Conservation (phyloP, 2,113 vertebrate species). For the Hyla sarda region DNA sequence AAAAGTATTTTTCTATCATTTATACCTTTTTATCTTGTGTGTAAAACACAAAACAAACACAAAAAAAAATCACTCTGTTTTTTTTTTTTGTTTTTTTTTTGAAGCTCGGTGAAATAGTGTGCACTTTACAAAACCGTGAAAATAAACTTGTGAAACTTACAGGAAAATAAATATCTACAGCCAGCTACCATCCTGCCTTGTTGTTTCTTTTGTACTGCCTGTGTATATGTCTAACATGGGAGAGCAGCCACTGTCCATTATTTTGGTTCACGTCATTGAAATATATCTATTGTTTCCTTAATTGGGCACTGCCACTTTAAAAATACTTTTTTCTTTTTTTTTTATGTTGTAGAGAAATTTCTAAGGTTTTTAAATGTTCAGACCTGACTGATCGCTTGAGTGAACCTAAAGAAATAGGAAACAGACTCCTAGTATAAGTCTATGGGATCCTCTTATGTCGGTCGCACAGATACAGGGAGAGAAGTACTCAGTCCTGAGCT, state of each 20-base stretch:
- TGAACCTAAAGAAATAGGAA: too few species aligned
- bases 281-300: too few species aligned
- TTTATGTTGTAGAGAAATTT: too few species aligned
- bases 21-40: conserved; percentile 51
- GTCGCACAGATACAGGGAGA: too few species aligned
- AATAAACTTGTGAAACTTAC: conserved; percentile 53
- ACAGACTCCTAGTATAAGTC: too few species aligned
- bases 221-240: not conserved
- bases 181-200: not conserved
- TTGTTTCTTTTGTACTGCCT: not conserved
- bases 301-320: too few species aligned
- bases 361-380: too few species aligned
- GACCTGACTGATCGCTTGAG: too few species aligned
- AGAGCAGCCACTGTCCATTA: not conserved
- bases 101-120: conserved; percentile 53
- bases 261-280: too few species aligned
- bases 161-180: conserved; percentile 55
- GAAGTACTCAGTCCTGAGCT: too few species aligned
- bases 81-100: conserved; percentile 37
- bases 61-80: conserved; percentile 20
- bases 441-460: too few species aligned
- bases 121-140: conserved; percentile 56
- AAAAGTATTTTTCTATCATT: conserved; percentile 4
- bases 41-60: not conserved
- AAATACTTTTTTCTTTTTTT: too few species aligned